phyloP scores from a whole-genome alignment of 2,888 invertebrate species.

The Drosophila diplacantha region DNA sequence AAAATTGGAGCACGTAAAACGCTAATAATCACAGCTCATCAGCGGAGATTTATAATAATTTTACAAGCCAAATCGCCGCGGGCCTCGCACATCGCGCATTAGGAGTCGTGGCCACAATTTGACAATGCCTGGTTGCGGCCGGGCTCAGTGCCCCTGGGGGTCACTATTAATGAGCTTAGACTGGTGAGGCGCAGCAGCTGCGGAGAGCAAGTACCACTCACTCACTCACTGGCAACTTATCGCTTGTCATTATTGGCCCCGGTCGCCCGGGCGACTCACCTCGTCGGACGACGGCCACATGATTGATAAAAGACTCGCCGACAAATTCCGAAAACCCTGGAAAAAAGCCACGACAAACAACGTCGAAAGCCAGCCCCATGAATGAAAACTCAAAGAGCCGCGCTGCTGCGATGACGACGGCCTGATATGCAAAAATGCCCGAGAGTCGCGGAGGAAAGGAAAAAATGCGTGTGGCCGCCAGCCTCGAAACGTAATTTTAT shows the following conservation, averaged over 20 bases:
- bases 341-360: slow-evolving; percentile 45
- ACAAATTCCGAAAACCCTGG: slow-evolving; percentile 48
- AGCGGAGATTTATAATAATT: slow-evolving; percentile 71
- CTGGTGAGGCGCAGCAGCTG: slow-evolving; percentile 31
- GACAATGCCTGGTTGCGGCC: slow-evolving; percentile 49
- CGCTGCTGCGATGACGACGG: slow-evolving; percentile 33
- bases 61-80: slow-evolving; percentile 51
- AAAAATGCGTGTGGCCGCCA: slow-evolving; percentile 62
- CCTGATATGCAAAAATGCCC: slow-evolving; percentile 51
- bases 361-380: slow-evolving; percentile 65
- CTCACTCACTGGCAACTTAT: slow-evolving; percentile 55
- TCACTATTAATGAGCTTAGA: slow-evolving; percentile 69
- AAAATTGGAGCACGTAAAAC: slow-evolving; percentile 63
- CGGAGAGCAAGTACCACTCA: slow-evolving; percentile 28
- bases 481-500: slow-evolving; percentile 66
- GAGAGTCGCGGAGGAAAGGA: slow-evolving; percentile 7
- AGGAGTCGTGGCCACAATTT: slow-evolving; percentile 64
- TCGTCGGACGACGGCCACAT: slow-evolving; percentile 49
- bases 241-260: slow-evolving; percentile 69
- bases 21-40: slow-evolving; percentile 71
- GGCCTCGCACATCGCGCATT: slow-evolving; percentile 59
- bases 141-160: slow-evolving; percentile 45
- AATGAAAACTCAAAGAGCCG: slow-evolving; percentile 66
- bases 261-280: slow-evolving; percentile 52
- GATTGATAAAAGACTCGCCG: slow-evolving; percentile 68